Base-by-base conservation (phyloP, 2,113 vertebrate genomes). In the Antigone vipio region DNA sequence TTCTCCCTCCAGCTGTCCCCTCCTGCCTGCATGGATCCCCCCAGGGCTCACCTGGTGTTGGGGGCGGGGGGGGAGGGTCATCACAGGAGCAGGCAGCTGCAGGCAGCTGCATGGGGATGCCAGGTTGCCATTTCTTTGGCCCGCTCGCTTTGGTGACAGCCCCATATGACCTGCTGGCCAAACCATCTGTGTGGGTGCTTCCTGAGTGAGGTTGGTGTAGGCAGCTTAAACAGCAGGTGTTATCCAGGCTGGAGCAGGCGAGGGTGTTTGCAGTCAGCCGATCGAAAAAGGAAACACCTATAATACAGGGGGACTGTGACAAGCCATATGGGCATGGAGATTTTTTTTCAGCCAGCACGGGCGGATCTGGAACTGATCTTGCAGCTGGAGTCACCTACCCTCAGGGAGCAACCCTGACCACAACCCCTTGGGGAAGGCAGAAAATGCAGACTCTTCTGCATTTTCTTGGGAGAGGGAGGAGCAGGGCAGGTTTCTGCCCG, bases 391-490 rank as follows among this genome's bases (percentile, higher is more conserved):
- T 92, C 44, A 55, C 18, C 49, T 47, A 32, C 62, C n/a, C 14
- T 69, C 15, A 60, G 38, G 78, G 40, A 91, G 32, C 27, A 78
- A 34, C n/a, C 45, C 32, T 5, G 20, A 81, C 32, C 7, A 1
- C 18, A 84, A 52, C 6, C 40, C 55, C 35, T 15, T 18, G 30
- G 69, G 27, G 24, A 96, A 91, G 35, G 47, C 40, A 91, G 68
- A 96, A 94, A 93, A 88, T 80, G 58, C 78, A 53, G 56, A 88
- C 14, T 92, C 62, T 94, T 58, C 81, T 84, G 38, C 67, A 22
- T 95, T 92, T 94, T 94, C 79, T 26, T 83, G 42, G 15, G 64
- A 96, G 38, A 86, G 60, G 72, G 68, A 95, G 91, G 68, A 89
- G 80, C 26, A 74, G 89, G 50, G 52, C 55, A 88, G 72, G 83